Conservation (phyloP, 2,888 invertebrate species). For the Leucophora obtusa region DNA sequence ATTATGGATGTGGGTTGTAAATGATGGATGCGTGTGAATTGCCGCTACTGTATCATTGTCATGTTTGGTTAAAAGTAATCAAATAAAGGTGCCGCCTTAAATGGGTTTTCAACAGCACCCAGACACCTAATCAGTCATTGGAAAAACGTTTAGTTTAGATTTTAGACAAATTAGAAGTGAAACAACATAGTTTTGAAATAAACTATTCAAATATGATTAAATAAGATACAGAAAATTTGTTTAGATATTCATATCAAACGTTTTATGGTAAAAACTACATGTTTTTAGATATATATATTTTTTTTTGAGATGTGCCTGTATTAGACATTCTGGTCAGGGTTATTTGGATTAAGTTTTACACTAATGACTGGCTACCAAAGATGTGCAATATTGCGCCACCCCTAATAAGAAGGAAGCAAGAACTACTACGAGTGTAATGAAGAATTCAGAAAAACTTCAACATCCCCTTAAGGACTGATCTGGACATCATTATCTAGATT, state of each 20-base stretch:
- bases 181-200: conserved; percentile 31
- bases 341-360: no score
- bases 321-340: no score
- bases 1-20: conserved; percentile 44
- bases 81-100: conserved; percentile 57
- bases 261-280: no score
- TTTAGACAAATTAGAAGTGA: conserved; percentile 31
- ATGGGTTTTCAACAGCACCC: conserved; percentile 20
- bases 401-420: no score
- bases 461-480: no score
- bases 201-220: conserved; percentile 32
- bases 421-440: no score
- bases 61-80: conserved; percentile 51
- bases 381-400: no score
- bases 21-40: conserved; percentile 61
- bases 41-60: conserved; percentile 62
- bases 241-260: background rate
- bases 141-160: conserved; percentile 18
- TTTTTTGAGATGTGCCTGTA: no score
- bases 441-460: no score
- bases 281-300: no score
- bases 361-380: no score
- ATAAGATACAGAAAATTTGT: background rate
- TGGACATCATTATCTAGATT: no score
- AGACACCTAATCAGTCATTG: conserved; percentile 51